phyloP scores from a whole-genome alignment of 2,113 vertebrate species.

The Acrocephalus arundinaceus region DNA sequence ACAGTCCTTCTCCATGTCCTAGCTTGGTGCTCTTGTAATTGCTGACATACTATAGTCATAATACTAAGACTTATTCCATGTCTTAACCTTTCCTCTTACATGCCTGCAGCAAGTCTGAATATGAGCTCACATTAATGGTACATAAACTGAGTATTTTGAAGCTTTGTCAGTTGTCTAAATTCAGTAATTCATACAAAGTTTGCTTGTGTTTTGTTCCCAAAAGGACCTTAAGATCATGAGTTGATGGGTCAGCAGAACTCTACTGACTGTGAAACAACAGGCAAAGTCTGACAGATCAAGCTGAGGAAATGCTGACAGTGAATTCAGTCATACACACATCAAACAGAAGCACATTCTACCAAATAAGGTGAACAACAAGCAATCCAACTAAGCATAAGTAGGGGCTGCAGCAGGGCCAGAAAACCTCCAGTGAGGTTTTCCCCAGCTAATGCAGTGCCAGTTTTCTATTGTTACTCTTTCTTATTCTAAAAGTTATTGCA shows the following conservation, averaged over 20 bases:
- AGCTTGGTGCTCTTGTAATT: neutral
- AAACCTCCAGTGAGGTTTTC: neutral
- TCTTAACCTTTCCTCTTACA: neutral
- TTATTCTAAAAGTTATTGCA: neutral
- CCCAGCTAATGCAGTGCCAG: neutral
- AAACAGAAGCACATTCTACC: neutral
- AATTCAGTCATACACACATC: slow-evolving; percentile 40
- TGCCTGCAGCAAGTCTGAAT: neutral
- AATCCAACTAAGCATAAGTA: neutral
- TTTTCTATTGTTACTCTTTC: neutral
- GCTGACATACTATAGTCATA: neutral
- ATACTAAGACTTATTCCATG: neutral
- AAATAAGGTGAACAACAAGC: neutral
- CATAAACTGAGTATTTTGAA: neutral
- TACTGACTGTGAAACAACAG: neutral
- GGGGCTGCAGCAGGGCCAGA: neutral
- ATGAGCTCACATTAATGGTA: neutral
- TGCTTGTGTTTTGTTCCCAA: neutral
- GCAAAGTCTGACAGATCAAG: slow-evolving; percentile 44
- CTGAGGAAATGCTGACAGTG: slow-evolving; percentile 69
- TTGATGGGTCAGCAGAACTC: neutral
- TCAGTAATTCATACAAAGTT: neutral
- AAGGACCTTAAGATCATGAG: neutral
- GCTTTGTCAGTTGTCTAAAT: slow-evolving; percentile 11
- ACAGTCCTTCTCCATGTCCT: neutral